Conservation (phyloP, 1,140 invertebrate species). For the Neelides sp. region DNA sequence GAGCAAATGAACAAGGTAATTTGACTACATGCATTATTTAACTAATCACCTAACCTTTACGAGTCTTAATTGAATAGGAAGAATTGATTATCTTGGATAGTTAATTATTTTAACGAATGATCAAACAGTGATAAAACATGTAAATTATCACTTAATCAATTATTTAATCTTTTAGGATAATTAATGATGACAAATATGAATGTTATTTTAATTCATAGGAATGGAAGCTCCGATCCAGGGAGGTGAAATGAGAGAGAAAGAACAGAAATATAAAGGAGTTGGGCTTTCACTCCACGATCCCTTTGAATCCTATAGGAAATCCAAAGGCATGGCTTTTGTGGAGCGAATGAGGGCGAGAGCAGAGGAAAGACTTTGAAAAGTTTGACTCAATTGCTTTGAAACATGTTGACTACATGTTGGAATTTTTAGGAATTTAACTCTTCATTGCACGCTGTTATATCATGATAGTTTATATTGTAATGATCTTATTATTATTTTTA, state of each 20-base stretch:
- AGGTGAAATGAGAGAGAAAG: constrained; percentile 71
- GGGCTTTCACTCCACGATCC: constrained; percentile 74
- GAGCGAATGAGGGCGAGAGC: constrained; percentile 87
- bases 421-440: too few species aligned
- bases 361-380: constrained; percentile 51
- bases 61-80: too few species aligned
- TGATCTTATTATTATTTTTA: too few species aligned
- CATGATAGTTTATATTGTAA: too few species aligned
- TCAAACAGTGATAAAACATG: too few species aligned
- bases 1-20: constrained; percentile 70
- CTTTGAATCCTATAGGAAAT: constrained; percentile 93
- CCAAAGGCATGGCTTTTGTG: constrained; percentile 90
- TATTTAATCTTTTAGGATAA: too few species aligned
- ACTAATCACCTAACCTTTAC: too few species aligned
- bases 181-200: too few species aligned
- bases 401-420: neutral
- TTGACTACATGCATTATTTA: neutral
- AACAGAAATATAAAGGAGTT: constrained; percentile 80
- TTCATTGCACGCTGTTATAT: too few species aligned
- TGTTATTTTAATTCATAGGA: constrained; percentile 34
- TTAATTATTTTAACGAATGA: too few species aligned
- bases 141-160: too few species aligned
- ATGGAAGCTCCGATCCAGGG: constrained; percentile 87
- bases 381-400: neutral
- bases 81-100: too few species aligned